phyloP scores from a whole-genome alignment of 2,888 invertebrate species.

The Heliconius ismenius region DNA sequence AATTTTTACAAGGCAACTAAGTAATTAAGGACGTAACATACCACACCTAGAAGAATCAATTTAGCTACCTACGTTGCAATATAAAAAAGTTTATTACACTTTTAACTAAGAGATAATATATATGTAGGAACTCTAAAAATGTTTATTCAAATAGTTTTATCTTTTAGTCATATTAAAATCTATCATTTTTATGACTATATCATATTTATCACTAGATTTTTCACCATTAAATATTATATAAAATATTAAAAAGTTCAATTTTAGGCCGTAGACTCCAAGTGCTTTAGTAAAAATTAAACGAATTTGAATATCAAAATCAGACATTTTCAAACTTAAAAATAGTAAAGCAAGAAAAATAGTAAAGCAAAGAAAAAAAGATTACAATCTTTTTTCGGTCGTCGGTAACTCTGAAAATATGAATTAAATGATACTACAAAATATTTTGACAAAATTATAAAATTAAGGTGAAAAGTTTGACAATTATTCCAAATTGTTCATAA shows the following conservation, averaged over 20 bases:
- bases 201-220: not conserved
- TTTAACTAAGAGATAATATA: not conserved
- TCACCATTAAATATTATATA: not conserved
- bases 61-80: not conserved
- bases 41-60: slow-evolving; percentile 27
- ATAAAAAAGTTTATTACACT: not conserved
- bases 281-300: not conserved
- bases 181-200: not conserved
- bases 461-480: no score
- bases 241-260: not conserved
- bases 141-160: not conserved
- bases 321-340: no score
- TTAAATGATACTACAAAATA: no score
- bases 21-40: slow-evolving; percentile 28
- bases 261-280: not conserved
- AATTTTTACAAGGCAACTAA: slow-evolving; percentile 34
- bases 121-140: not conserved
- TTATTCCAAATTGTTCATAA: no score
- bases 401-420: no score
- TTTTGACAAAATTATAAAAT: no score
- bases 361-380: no score
- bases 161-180: not conserved
- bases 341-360: no score
- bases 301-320: not conserved
- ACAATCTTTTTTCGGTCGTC: no score